phyloP scores from a whole-genome alignment of 2,888 invertebrate species.

The Prosapia bicincta region DNA sequence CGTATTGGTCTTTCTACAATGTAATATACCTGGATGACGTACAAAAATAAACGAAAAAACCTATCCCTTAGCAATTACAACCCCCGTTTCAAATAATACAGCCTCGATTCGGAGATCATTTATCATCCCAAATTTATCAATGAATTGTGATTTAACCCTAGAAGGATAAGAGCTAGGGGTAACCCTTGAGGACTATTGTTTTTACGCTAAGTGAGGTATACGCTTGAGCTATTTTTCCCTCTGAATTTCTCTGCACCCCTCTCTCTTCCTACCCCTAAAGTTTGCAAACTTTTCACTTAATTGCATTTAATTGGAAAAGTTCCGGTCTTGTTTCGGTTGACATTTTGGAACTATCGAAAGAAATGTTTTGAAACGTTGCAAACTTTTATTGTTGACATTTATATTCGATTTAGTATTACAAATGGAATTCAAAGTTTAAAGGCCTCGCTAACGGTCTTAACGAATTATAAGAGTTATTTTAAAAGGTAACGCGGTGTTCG shows the following conservation, averaged over 20 bases:
- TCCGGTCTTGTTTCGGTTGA: background rate
- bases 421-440: too few species aligned
- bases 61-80: background rate
- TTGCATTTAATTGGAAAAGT: conserved; percentile 39
- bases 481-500: too few species aligned
- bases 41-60: background rate
- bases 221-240: background rate
- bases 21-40: too few species aligned
- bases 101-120: background rate
- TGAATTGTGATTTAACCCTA: background rate
- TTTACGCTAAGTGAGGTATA: background rate
- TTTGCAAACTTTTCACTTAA: conserved; percentile 36
- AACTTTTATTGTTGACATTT: too few species aligned
- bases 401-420: too few species aligned
- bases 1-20: too few species aligned
- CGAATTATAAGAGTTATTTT: too few species aligned
- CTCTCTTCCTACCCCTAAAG: background rate
- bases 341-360: background rate
- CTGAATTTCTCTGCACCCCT: background rate
- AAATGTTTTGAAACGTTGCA: too few species aligned
- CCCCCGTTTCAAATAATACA: background rate
- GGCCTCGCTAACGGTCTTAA: too few species aligned
- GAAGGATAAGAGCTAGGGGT: background rate
- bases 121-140: background rate
- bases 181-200: background rate